Percentiles rank a stretch among this genome's conserved stretches.
Conservation (phyloP, 23 tunicate species). For the Oikopleura albicans region DNA sequence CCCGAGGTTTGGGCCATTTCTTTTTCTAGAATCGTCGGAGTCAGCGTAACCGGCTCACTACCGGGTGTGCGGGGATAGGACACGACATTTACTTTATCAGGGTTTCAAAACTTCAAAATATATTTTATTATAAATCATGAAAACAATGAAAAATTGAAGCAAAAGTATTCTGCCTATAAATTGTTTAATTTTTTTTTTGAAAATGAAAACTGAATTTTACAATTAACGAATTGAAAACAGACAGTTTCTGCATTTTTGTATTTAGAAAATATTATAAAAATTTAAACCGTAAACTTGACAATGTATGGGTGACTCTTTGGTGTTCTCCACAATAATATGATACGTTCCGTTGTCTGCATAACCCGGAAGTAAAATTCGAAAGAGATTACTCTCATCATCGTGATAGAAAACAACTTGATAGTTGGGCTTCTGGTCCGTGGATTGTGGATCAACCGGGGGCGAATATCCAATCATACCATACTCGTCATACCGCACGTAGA, state of each 20-base stretch:
- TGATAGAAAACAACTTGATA: not conserved
- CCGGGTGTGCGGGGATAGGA: constrained; percentile 26
- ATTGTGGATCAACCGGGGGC: not conserved
- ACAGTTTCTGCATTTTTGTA: too few species aligned
- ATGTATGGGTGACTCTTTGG: not conserved
- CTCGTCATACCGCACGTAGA: not conserved
- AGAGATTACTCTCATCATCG: not conserved
- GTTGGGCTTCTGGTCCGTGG: not conserved
- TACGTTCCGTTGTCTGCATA: constrained; percentile 13
- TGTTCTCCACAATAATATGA: not conserved
- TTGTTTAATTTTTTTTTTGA: too few species aligned
- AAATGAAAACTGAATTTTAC: too few species aligned
- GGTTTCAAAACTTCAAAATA: too few species aligned
- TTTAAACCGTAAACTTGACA: too few species aligned
- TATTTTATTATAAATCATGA: too few species aligned
- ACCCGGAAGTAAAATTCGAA: not conserved
- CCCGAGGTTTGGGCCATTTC: constrained; percentile 22
- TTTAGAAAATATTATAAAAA: too few species aligned
- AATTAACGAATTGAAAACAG: too few species aligned
- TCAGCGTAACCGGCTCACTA: constrained; percentile 38
- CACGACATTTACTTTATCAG: constrained; percentile 29
- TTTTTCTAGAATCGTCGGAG: constrained; percentile 60
- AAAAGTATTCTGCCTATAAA: too few species aligned
- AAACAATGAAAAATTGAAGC: too few species aligned
- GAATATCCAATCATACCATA: not conserved